Evolutionary conservation across 2,888 invertebrate species (phyloP).

Genomic region (Seladonia tumulorum): DNA sequence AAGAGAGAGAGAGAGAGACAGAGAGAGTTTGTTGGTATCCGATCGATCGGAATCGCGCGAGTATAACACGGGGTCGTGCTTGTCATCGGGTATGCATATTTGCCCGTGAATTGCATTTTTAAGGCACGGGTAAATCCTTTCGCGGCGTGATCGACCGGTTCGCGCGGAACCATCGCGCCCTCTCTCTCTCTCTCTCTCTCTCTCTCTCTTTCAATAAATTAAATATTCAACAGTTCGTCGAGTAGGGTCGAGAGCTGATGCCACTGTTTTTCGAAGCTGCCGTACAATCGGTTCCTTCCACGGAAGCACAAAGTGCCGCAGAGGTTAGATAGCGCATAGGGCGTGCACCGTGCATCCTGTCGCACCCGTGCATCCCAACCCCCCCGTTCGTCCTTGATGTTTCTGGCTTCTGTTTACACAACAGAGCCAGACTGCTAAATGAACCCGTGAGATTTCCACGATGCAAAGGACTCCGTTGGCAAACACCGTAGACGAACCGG

Average conservation of each 20-base stretch:
- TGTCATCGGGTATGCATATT: background rate
- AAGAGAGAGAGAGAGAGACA: too few species aligned
- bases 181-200: background rate
- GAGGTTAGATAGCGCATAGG: slow-evolving; percentile 36
- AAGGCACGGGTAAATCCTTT: slow-evolving; percentile 8
- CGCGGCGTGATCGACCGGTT: slow-evolving; percentile 7
- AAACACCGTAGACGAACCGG: slow-evolving; percentile 51
- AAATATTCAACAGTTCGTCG: slow-evolving; percentile 60
- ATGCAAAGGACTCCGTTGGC: slow-evolving; percentile 67
- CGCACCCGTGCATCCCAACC: background rate
- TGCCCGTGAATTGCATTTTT: background rate
- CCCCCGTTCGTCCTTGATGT: slow-evolving; percentile 32
- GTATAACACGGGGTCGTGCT: too few species aligned
- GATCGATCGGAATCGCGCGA: background rate
- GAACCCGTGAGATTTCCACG: slow-evolving; percentile 71
- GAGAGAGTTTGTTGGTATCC: background rate
- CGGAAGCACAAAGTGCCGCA: slow-evolving; percentile 33
- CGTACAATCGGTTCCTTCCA: slow-evolving; percentile 40
- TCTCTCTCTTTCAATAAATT: slow-evolving; percentile 25
- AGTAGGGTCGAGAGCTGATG: slow-evolving; percentile 18
- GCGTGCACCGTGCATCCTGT: background rate
- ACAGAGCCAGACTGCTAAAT: slow-evolving; percentile 72
- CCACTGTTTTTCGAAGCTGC: slow-evolving; percentile 39
- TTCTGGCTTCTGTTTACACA: slow-evolving; percentile 62
- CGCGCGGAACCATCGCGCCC: background rate